Evolutionary conservation across 2,888 invertebrate genomes (phyloP), one percentile per base, ranked within the genome.

Genomic region (Aspidiotus rigidus): DNA sequence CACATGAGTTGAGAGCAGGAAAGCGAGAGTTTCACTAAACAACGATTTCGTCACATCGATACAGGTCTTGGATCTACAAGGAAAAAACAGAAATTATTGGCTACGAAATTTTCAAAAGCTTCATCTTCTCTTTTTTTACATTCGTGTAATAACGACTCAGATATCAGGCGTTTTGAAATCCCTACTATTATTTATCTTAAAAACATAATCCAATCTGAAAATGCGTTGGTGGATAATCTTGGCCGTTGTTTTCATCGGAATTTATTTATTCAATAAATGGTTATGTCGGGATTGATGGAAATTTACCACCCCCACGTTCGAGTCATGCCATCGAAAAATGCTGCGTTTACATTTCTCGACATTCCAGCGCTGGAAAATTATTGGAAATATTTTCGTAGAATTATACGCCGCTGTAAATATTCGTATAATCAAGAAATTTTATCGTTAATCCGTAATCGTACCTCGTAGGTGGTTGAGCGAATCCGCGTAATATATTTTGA

Each of bases 201-300:
- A 28, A 28, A 1, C 28, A 5, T 28, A 28, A 28, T 28, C 28
- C 28, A 28, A 28, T 28, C 28, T 28, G 5, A 28, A 28, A 28
- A 28, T 28, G 28, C 28, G 28, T n/a, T 67, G 67, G 67, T 67
- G 67, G 67, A 15, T 59, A 9, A 49, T 28, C 17, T 49, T 67
- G 13, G 16, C 60, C 17, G 9, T 67, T 49, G 15, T 67, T 15
- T 67, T 67, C 39, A 9, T 67, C 15, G 60, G 39, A 39, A 59
- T 67, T 40, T 67, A 67, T 40, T 16, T 60, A 6, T 67, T 67
- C 53, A 67, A 67, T 39, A 67, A 67, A 60, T 67, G 67, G 67
- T 60, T 67, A 15, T 67, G 67, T 44, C 42, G 59, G 40, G 67
- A 67, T 40, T 67, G n/a, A 57, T n/a, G 10, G 49, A 49, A 49